Evolutionary conservation across 2,797 vertebrate genomes (phyloP), one percentile per base, ranked within the genome.

Genomic region (Acipenser oxyrinchus): DNA sequence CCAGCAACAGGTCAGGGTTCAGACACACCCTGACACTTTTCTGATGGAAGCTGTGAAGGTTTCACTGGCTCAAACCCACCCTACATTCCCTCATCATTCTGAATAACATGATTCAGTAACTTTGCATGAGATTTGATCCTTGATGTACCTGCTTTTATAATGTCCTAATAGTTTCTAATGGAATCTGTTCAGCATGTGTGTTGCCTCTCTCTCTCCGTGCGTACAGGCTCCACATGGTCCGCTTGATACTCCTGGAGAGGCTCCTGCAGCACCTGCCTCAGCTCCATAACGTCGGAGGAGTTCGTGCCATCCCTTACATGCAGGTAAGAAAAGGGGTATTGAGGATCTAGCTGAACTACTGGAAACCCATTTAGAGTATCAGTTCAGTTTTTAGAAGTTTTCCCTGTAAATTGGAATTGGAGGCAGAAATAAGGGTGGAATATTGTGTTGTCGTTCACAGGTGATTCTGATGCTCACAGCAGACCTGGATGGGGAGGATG

Each of bases 281-380:
- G 86, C 89, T 99, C 59, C 93, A 95, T 75, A 92, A 88, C 0
- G 97, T 98, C 0, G 95, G 96, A 1, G 97, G 97, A 2, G 97
- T 99, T 74, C 91, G 95, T 60, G 96, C 96, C 78, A 98, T 99
- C 71, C 97, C 97, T 0, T 99, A 98, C 73, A 99, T 99, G 97
- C 97, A 99, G 89, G 90, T 90, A 76, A 62, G 55, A 6, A 15
- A 15, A n/a, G 15, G 50, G 23, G 12, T 18, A 58, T 12, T 6
- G 55, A n/a, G 10, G 23, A 37, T 37, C 23, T 37, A 37, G 23
- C 23, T 4, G 23, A 37, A 4, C 23, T 37, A 3, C 23, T 37
- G 23, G 23, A 3, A 37, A 37, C 23, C 4, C 23, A 4, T 2
- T 3, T 37, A 37, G 23, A 37, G 23, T 37, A 37, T 37, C 23